Evolutionary conservation across 1,140 invertebrate genomes (phyloP).

Genomic region (Solen grandis): DNA sequence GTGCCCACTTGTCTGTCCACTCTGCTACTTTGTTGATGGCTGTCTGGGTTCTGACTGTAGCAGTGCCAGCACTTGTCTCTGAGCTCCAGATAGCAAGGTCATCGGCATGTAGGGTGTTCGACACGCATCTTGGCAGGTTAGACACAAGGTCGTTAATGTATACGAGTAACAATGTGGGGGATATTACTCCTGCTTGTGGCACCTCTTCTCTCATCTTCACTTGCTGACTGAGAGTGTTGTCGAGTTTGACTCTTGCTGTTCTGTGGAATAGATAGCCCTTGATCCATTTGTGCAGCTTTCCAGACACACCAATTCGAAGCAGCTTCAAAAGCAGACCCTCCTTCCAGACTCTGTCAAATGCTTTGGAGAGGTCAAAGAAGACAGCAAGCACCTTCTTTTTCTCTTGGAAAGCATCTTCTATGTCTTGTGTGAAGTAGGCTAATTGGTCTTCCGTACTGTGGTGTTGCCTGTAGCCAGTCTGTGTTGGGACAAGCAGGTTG

Average conservation of each 20-base stretch:
- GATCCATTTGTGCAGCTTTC: slow-evolving; percentile 29
- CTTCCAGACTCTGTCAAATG: slow-evolving; percentile 49
- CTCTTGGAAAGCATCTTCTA: not conserved
- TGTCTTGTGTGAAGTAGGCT: not conserved
- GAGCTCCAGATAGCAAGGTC: slow-evolving; percentile 25
- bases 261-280: slow-evolving; percentile 18
- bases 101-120: slow-evolving; percentile 27
- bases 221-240: too few species aligned
- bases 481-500: slow-evolving; percentile 22
- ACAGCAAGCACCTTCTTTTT: not conserved
- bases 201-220: too few species aligned
- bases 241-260: slow-evolving; percentile 35
- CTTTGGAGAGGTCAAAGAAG: not conserved
- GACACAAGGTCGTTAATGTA: slow-evolving; percentile 13
- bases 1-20: slow-evolving; percentile 25
- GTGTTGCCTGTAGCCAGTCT: slow-evolving; percentile 1
- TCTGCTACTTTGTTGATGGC: slow-evolving; percentile 9
- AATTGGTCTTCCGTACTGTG: slow-evolving; percentile 4
- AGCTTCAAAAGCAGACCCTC: slow-evolving; percentile 42
- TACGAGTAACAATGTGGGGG: too few species aligned
- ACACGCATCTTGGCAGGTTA: not conserved
- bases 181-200: too few species aligned
- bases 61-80: not conserved
- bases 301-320: not conserved
- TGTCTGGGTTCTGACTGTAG: slow-evolving; percentile 9